Percentiles rank a stretch among this genome's conserved stretches.
phyloP scores from a whole-genome alignment of 1,140 invertebrate genomes.

The Lordiphosa mommai region DNA sequence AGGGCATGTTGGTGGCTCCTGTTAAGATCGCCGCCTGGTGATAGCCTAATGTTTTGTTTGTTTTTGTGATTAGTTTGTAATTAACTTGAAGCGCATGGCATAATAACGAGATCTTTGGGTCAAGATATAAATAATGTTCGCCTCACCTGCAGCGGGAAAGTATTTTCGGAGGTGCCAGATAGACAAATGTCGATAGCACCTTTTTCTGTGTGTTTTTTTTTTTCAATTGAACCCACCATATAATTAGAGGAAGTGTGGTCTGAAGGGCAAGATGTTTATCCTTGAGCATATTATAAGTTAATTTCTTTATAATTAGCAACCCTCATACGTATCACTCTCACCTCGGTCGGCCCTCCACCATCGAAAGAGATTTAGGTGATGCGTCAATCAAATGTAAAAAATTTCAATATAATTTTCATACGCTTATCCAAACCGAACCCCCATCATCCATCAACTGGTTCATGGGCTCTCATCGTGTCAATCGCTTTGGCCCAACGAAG shows the following conservation, averaged over 20 bases:
- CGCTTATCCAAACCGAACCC: conserved; percentile 43
- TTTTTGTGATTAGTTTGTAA: conserved; percentile 73
- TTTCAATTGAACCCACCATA: conserved; percentile 44
- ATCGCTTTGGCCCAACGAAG: conserved; percentile 25
- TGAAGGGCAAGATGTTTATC: conserved; percentile 47
- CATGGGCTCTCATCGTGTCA: conserved; percentile 40
- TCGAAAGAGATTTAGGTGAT: conserved; percentile 6
- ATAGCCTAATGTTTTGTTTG: conserved; percentile 73
- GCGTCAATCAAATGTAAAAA: conserved; percentile 37
- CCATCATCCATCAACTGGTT: conserved; percentile 49
- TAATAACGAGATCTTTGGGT: conserved; percentile 18
- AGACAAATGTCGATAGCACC: conserved; percentile 73
- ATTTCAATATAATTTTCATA: conserved; percentile 57
- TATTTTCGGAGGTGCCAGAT: conserved; percentile 52
- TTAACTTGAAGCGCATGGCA: conserved; percentile 40
- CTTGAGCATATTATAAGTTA: conserved; percentile 49
- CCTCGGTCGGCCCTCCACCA: conserved; percentile 7
- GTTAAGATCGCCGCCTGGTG: conserved; percentile 42
- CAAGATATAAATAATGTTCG: conserved; percentile 24
- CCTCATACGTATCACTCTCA: background rate
- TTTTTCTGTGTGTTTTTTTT: conserved; percentile 12
- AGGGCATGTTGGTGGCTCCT: conserved; percentile 31
- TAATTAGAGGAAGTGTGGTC: conserved; percentile 56
- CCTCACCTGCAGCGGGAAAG: conserved; percentile 9
- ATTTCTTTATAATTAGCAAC: conserved; percentile 66